phyloP scores from a whole-genome alignment of 2,888 invertebrate genomes.

The Yponomeuta cagnagella region DNA sequence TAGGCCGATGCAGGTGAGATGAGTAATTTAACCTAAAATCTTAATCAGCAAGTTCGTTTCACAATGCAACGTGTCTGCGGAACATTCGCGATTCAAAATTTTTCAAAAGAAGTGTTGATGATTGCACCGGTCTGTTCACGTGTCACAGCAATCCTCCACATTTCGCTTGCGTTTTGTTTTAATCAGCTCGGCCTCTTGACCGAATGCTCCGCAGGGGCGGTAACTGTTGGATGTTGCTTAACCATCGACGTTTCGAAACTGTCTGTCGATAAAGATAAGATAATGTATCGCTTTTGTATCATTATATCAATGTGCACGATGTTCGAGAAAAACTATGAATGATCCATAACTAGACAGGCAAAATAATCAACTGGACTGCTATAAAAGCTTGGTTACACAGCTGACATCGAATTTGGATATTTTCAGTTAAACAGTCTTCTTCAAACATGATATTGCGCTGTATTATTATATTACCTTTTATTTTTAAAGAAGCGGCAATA shows the following conservation, averaged over 20 bases:
- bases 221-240: constrained; percentile 55
- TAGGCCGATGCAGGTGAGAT: constrained; percentile 77
- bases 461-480: constrained; percentile 8
- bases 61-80: constrained; percentile 39
- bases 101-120: constrained; percentile 51
- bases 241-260: constrained; percentile 40
- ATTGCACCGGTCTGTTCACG: constrained; percentile 40
- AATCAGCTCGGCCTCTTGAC: constrained; percentile 16
- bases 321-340: constrained; percentile 56
- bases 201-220: constrained; percentile 45
- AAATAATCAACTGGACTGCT: constrained; percentile 57
- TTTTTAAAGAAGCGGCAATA: constrained; percentile 7
- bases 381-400: constrained; percentile 41
- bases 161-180: constrained; percentile 33
- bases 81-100: constrained; percentile 37
- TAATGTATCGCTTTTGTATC: constrained; percentile 47
- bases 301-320: constrained; percentile 41
- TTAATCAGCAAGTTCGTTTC: constrained; percentile 28
- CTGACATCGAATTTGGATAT: constrained; percentile 24
- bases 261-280: constrained; percentile 32
- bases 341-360: constrained; percentile 59
- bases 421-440: constrained; percentile 33
- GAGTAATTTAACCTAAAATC: constrained; percentile 39
- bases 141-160: constrained; percentile 56
- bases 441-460: constrained; percentile 41